phyloP scores from a whole-genome alignment of 2,888 invertebrate species.

The Myathropa florea region DNA sequence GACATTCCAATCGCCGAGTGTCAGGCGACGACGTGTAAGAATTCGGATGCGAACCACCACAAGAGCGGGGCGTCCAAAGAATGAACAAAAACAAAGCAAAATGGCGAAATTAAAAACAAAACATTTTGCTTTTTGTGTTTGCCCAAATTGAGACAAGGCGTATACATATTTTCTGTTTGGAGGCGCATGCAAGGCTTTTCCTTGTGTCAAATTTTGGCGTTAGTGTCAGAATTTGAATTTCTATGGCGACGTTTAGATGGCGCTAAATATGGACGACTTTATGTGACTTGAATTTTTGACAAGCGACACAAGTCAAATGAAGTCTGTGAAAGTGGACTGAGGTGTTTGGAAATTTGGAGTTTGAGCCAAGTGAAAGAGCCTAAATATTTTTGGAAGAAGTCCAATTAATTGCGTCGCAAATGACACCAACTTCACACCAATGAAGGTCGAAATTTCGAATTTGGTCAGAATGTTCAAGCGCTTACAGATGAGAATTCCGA shows the following conservation, averaged over 20 bases:
- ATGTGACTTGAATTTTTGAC: slow-evolving; percentile 13
- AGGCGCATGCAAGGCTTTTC: slow-evolving; percentile 7
- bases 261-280: slow-evolving; percentile 8
- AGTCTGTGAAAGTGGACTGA: background rate
- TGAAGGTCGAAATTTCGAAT: too few species aligned
- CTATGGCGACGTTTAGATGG: slow-evolving; percentile 5
- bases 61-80: background rate
- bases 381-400: too few species aligned
- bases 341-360: background rate
- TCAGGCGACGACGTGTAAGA: slow-evolving; percentile 27
- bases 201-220: background rate
- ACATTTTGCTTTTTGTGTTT: background rate
- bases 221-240: background rate
- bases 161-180: background rate
- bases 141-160: background rate
- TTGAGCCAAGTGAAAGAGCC: background rate
- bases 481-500: too few species aligned
- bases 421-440: too few species aligned
- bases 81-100: background rate
- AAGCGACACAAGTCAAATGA: background rate
- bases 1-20: slow-evolving; percentile 11
- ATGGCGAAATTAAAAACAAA: background rate
- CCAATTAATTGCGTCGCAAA: too few species aligned
- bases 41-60: slow-evolving; percentile 24
- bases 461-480: too few species aligned